Percentiles rank a stretch among this genome's conserved stretches.
These are phyloP conservation scores for Pampusana beccarii DNA, from an alignment of 2,113 vertebrate genomes.

Conservation along the genomic window DNA sequence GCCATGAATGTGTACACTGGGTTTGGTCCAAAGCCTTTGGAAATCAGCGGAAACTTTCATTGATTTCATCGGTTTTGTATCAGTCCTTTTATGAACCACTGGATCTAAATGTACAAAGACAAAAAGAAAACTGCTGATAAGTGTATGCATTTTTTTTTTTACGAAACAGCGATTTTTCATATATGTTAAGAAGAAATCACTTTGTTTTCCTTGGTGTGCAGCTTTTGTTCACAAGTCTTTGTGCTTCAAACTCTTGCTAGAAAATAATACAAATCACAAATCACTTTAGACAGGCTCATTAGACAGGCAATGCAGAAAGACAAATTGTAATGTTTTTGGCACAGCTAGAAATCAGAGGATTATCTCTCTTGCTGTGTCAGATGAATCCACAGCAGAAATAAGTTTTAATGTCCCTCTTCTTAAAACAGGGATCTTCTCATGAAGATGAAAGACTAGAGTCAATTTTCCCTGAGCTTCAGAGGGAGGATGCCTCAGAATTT, in stretches of 20 bases:
- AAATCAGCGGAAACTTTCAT: constrained; percentile 37
- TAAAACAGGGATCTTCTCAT: background rate
- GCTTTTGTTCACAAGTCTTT: background rate
- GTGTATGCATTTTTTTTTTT: background rate
- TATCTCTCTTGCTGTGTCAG: background rate
- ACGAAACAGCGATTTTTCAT: background rate
- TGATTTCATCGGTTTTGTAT: constrained; percentile 6
- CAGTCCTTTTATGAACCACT: constrained; percentile 2
- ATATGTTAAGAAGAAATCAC: background rate
- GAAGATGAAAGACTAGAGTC: background rate
- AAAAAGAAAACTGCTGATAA: background rate
- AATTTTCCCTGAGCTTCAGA: background rate
- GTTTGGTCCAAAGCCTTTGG: constrained; percentile 28
- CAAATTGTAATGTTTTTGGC: background rate
- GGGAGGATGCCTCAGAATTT: background rate
- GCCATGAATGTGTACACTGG: constrained; percentile 40
- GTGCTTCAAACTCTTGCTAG: background rate
- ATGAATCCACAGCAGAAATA: background rate
- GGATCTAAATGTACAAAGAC: background rate
- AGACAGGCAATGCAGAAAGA: background rate
- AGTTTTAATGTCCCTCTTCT: background rate
- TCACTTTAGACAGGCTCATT: background rate
- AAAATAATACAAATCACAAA: background rate
- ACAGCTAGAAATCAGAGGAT: background rate
- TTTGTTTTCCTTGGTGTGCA: background rate